Conservation (phyloP, 2,888 invertebrate species). For the Cataglyphis rosenhaueri region DNA sequence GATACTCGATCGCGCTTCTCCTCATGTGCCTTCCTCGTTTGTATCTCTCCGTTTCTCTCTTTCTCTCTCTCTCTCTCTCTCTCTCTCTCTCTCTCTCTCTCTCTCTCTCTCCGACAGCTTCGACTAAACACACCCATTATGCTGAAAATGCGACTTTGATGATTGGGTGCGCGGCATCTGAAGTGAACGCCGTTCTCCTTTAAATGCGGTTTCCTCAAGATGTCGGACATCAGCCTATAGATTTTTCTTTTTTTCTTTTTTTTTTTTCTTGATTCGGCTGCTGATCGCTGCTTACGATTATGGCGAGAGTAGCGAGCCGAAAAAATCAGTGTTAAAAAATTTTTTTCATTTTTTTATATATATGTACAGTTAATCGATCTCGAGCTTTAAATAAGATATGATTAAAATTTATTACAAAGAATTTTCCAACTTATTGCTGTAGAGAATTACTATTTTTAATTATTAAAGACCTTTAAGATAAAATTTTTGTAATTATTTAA, state of each 20-base stretch:
- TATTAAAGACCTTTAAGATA: neutral
- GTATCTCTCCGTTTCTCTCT: neutral
- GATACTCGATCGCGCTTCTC: constrained; percentile 61
- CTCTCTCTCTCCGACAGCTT: constrained; percentile 46
- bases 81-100: neutral
- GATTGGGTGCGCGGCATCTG: constrained; percentile 78
- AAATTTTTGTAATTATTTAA: neutral
- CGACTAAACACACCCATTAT: constrained; percentile 83
- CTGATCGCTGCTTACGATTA: constrained; percentile 48
- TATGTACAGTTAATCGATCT: neutral
- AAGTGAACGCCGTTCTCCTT: constrained; percentile 54
- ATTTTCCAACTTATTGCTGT: constrained; percentile 7
- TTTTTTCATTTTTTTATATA: neutral
- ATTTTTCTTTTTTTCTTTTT: constrained; percentile 42
- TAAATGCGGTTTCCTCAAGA: constrained; percentile 49
- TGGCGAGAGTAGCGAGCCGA: neutral
- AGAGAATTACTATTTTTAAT: neutral
- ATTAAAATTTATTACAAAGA: neutral
- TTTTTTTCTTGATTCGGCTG: constrained; percentile 39
- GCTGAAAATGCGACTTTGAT: constrained; percentile 85
- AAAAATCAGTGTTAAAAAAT: neutral
- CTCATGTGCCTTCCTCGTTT: constrained; percentile 34
- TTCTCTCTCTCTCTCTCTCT: neutral
- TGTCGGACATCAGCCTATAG: constrained; percentile 29
- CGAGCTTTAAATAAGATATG: neutral